Evolutionary conservation across 2,888 invertebrate genomes (phyloP), one percentile per base, ranked within the genome.

Genomic region (Biston stratarius): DNA sequence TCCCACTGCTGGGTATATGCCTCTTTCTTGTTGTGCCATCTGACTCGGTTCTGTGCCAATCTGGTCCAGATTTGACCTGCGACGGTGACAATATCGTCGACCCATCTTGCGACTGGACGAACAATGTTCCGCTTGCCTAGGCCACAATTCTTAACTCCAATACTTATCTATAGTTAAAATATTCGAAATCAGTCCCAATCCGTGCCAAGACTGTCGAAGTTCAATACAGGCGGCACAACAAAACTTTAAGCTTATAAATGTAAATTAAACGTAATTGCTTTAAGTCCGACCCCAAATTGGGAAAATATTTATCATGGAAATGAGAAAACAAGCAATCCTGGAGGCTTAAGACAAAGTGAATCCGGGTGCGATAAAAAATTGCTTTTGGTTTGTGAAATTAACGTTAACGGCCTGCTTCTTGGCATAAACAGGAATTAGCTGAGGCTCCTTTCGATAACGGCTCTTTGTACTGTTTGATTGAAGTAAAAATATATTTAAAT

Each of bases 271-370:
- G 67, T 80, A 82, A 83, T 83, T 81, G 76, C 69, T 79, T 80
- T 74, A 77, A 73, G 77, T 74, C 70, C 72, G 56, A 72, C 75
- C 70, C 74, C 69, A 78, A 81, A 83, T 83, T 81, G 78, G 77
- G 79, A 81, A 79, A 83, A 82, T 82, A 81, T 83, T 80, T 82
- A 81, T 80, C 73, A 81, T 78, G 73, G 70, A 77, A 82, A 83
- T 80, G 75, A 81, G 80, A 77, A 83, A 82, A 80, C 75, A 79
- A 75, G 76, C 67, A 69, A 68, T 73, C 74, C 76, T 72, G 61
- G 53, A 57, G 64, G 66, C 77, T 72, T 73, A 77, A 77, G 77
- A 81, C 74, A 77, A 81, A 81, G 75, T 71, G 72, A 79, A 78
- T 79, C 73, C 74, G 61, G 71, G 69, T 59, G 63, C 61, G 70